Evolutionary conservation across 2,888 invertebrate genomes (phyloP).

Genomic region (Clitarchus hookeri): DNA sequence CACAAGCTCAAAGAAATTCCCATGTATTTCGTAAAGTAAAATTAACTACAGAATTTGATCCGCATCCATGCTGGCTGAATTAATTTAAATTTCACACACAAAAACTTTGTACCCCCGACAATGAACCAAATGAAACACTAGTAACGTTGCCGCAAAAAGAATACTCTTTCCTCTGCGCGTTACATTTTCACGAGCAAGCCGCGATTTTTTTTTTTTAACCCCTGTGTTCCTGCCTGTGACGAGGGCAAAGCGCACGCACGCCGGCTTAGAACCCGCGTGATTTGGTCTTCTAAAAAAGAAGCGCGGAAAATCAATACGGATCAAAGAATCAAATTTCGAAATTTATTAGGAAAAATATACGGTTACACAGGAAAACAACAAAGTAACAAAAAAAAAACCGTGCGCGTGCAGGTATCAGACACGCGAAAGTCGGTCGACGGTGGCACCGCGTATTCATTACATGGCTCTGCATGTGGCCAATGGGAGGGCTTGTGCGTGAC

Average conservation of each 20-base stretch:
- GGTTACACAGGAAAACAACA: background rate
- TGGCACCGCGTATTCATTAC: constrained; percentile 2
- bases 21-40: background rate
- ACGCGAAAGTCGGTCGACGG: background rate
- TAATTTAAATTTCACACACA: background rate
- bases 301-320: background rate
- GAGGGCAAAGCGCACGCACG: background rate
- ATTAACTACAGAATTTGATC: background rate
- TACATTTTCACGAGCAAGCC: background rate
- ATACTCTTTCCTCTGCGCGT: background rate
- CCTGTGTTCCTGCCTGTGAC: background rate
- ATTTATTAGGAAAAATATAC: constrained; percentile 9
- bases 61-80: background rate
- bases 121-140: background rate
- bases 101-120: background rate
- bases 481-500: background rate
- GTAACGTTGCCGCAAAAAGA: background rate
- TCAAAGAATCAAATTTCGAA: constrained; percentile 14
- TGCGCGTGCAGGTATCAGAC: background rate
- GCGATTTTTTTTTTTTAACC: background rate
- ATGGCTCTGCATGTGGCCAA: background rate
- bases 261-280: background rate
- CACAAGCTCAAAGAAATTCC: background rate
- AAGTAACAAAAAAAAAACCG: background rate
- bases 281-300: background rate